These are phyloP conservation scores for Mergus octosetaceus DNA, from an alignment of 2,797 vertebrate species.

Conservation along the genomic window DNA sequence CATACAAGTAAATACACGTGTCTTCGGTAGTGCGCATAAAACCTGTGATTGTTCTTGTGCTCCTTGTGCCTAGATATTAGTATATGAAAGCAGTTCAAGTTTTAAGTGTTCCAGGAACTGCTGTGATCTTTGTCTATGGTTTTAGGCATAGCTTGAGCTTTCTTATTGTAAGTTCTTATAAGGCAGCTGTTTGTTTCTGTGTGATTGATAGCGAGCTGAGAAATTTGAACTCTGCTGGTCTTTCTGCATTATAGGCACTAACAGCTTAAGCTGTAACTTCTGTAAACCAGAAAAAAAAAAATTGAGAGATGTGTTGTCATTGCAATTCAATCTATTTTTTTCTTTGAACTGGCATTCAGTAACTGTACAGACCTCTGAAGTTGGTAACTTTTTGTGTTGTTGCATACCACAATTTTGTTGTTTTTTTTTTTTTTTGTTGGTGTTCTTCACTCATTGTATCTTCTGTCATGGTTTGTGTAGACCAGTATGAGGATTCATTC, in stretches of 20 bases:
- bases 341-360: neutral
- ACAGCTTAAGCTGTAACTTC: neutral
- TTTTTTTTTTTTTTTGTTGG: slow-evolving; percentile 4
- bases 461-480: neutral
- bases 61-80: neutral
- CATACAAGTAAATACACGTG: neutral
- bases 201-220: neutral
- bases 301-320: neutral
- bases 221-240: neutral
- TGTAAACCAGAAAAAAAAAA: neutral
- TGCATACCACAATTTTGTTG: neutral
- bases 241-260: neutral
- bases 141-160: slow-evolving; percentile 21
- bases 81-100: slow-evolving; percentile 14
- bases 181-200: slow-evolving; percentile 23
- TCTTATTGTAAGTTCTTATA: neutral
- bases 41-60: neutral
- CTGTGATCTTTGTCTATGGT: neutral
- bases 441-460: neutral
- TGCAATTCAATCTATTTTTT: neutral
- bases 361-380: neutral
- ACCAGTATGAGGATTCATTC: neutral
- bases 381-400: neutral
- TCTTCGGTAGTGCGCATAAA: neutral
- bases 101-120: slow-evolving; percentile 15